Base-by-base conservation (phyloP, 2,888 invertebrate genomes). In the Lamproptera curius region DNA sequence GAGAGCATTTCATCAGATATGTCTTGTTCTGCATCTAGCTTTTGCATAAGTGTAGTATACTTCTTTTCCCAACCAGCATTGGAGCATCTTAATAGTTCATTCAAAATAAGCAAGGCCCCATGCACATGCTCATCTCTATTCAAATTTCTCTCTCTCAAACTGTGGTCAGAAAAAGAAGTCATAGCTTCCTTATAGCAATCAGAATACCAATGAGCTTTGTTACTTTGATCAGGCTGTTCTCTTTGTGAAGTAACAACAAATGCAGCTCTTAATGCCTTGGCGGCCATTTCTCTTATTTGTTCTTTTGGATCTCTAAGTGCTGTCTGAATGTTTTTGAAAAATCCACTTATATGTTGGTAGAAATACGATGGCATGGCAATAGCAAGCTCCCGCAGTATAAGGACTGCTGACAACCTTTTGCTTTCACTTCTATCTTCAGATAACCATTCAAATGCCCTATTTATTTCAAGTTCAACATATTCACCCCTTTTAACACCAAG, bases 331-430 rank as follows among this genome's bases (percentile, higher is more conserved):
- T 95, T 92, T 57, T 97, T 97, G 66, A 98, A 97, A 75, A 97
- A 97, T 16, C 93, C 93, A 42, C 94, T 93, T 1, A 96, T 94
- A 79, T 96, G 95, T 75, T 96, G 97, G 70, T 95, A 99, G 77
- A 99, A 99, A 75, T 97, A 97, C 16, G 98, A 97, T 0, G 98
- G 98, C 88, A 98, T 95, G n/a, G 96, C 94, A 20, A 96, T 92
- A 0, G 99, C 98, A 36, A 99, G 82, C 82, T 99, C 99, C 60
- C 95, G 92, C 15, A 98, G 80, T 42, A 99, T 95, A 35, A 99
- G 88, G 4, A 97, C 97, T 4, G 97, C 97, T 14, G 97, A 97
- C 63, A 96, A 94, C 48, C 97, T 90, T 70, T 96, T 95, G 6
- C 94, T 94, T 89, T 98, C 98, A 76, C 96, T 92, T 61, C 97